Conservation (phyloP, 2,888 invertebrate genomes). For the Pollenia angustigena region DNA sequence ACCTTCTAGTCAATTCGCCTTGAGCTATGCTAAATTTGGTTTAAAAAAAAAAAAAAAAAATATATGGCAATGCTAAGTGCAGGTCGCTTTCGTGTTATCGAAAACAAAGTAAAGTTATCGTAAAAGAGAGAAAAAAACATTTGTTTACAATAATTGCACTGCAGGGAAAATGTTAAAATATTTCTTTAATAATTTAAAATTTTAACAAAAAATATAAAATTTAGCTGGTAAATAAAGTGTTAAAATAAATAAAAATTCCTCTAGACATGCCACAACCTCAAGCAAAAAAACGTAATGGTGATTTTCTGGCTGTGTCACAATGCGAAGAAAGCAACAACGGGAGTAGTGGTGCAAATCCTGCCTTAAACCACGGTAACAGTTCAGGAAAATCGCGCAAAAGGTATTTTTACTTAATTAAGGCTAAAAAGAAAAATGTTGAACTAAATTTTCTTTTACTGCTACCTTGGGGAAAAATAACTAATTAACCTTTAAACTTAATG, state of each 20-base stretch:
- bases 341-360: not conserved
- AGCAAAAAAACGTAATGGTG: constrained; percentile 47
- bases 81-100: no score
- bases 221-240: not conserved
- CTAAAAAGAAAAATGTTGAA: not conserved
- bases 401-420: constrained; percentile 11
- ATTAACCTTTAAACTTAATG: no score
- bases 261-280: constrained; percentile 53
- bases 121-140: no score
- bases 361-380: constrained; percentile 30
- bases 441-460: no score
- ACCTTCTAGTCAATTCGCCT: no score
- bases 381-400: constrained; percentile 61
- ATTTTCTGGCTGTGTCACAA: not conserved
- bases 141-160: no score
- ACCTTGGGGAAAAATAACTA: no score
- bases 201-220: not conserved
- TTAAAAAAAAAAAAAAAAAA: no score
- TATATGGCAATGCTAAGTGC: no score
- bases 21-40: no score
- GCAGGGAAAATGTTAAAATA: no score
- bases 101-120: no score
- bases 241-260: not conserved
- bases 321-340: constrained; percentile 21
- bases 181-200: not conserved